Evolutionary conservation across 2,888 invertebrate genomes (phyloP), one percentile per base, ranked within the genome.

Genomic region (Penaeus monodon): DNA sequence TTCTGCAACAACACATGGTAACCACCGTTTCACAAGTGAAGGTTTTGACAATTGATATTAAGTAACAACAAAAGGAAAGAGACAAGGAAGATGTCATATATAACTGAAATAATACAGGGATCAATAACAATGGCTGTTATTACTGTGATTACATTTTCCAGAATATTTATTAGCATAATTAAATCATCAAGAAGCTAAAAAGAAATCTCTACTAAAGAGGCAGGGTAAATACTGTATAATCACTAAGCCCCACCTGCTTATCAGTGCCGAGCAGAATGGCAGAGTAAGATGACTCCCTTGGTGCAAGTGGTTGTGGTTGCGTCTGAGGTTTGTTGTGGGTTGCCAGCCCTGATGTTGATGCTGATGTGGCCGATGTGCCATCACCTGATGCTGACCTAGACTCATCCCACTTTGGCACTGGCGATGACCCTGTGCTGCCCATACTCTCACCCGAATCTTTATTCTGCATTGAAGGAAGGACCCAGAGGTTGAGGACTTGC

Each of bases 201-300:
- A 44, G n/a, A 17, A 29, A 29, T 74, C 82, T 49, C 27, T 33
- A 17, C 63, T 73, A 63, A 82, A 82, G n/a, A 49, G 49, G 33
- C 33, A 38, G 33, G 33, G 44, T 44, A 44, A 3, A 44, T 44
- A 1, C 44, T 44, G 44, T 44, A 44, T 44, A 44, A 74, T 22
- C 24, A 76, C 44, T 44, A 29, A 44, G 22, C 44, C 85, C 65
- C n/a, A 88, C 85, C 85, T 85, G 88, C 63, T 85, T 88, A 76
- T 86, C 84, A n/a, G 84, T 88, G 64, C 87, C 88, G 22, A 86
- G 80, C 24, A 87, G 49, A 38, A 84, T 86, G 38, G 88, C 86
- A 0, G 88, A 86, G 76, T 86, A 88, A 2, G 88, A 88, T 20
- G 89, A 81, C 49, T 89, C 88, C 68, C 89, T 84, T 20, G 88